Percentiles rank a stretch among this genome's conserved stretches.
phyloP scores from a whole-genome alignment of 2,113 vertebrate species.

The Corvus moneduloides region DNA sequence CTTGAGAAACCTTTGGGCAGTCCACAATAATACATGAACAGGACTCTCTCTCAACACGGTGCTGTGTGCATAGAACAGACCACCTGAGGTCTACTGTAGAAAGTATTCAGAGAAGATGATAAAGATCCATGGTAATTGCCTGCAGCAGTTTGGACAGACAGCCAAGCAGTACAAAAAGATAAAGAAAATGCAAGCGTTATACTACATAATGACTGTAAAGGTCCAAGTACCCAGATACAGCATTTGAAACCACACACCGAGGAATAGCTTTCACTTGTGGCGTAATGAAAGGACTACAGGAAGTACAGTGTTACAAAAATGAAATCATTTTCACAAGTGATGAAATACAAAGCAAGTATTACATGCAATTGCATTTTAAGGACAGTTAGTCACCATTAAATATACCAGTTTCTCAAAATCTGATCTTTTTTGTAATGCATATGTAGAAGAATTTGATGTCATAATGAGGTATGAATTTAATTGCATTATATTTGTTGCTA shows the following conservation, averaged over 20 bases:
- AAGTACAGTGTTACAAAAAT: not conserved
- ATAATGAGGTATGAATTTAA: conserved; percentile 41
- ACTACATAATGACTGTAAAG: not conserved
- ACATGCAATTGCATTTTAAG: not conserved
- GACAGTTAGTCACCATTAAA: not conserved
- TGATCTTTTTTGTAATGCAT: not conserved
- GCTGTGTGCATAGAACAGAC: not conserved
- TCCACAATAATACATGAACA: not conserved
- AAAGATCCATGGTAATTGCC: not conserved
- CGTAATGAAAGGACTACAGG: not conserved
- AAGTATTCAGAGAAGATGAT: not conserved
- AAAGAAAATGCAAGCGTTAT: not conserved
- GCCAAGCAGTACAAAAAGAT: not conserved
- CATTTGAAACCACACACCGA: not conserved
- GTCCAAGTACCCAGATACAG: not conserved
- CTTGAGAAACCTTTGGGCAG: conserved; percentile 9
- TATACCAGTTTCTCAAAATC: conserved; percentile 4
- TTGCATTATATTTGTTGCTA: conserved; percentile 51
- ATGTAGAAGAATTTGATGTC: conserved; percentile 11
- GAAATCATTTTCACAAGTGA: not conserved
- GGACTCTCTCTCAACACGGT: not conserved
- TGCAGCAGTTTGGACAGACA: not conserved
- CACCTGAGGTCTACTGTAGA: not conserved
- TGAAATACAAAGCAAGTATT: conserved; percentile 1
- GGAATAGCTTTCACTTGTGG: not conserved